Base-by-base conservation (phyloP, 2,888 invertebrate species). In the Chrysotoxum bicinctum region DNA sequence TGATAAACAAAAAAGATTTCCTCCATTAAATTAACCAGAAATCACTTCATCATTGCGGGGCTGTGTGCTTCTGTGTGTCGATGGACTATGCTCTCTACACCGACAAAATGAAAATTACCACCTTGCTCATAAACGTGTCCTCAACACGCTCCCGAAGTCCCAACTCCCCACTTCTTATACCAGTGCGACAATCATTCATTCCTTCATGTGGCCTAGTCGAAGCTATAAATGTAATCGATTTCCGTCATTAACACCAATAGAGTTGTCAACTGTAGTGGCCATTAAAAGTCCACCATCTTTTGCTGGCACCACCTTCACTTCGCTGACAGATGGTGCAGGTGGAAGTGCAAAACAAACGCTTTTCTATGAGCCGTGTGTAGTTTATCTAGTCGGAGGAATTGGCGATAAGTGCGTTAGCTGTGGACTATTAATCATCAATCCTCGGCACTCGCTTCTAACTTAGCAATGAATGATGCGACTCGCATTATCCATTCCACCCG, bases 21-120 rank as follows among this genome's bases (percentile, higher is more conserved):
- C 80, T 80, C 80, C 84, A 80, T 85, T 80, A 80, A 85, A 85
- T 85, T 80, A 72, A 85, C 80, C 76, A 85, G 80, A 85, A 85
- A 85, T 85, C 84, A 85, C 84, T 85, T 85, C 68, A 85, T 79
- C 83, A 76, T 70, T 48, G 70, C 50, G 37, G 43, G 37, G 43
- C 23, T 56, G 50, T 23, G 43, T 32, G 70, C 32, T 21, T 35
- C 45, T 30, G 14, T 19, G 14, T 19, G 16, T 43, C 32, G 23
- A 60, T 40, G 30, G 45, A 37, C 48, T 16, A 23, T 56, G 14
- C 16, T 4, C 16, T 56, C 8, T 12, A 40, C 35, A 56, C 23
- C 23, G 26, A 19, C n/a, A 26, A 56, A 45, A 58, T 19, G 21
- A 56, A 70, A 78, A 68, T 37, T 32, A 58, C 26, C 35, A 68